A percentile compares a stretch with the other conserved stretches of the same genome.
Evolutionary conservation across 2,797 vertebrate species (phyloP).

Genomic region (Eupleurogrammus muticus): DNA sequence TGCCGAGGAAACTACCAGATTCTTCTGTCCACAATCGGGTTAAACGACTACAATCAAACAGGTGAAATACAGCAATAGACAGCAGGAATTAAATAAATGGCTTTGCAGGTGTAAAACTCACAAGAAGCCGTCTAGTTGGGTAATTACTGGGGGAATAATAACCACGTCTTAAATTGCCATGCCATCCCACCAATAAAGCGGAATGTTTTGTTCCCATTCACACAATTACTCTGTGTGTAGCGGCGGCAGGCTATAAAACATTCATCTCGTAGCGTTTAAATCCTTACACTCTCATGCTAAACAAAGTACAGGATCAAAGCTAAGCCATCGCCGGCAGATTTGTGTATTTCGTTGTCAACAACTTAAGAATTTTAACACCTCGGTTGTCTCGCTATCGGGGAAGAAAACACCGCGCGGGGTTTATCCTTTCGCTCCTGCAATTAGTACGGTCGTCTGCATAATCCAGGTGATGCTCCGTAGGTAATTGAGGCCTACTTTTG

Average conservation of each 20-base stretch:
- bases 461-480: conserved; percentile 49
- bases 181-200: conserved; percentile 31
- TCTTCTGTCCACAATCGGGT: conserved; percentile 12
- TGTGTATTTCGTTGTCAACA: conserved; percentile 23
- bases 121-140: conserved; percentile 27
- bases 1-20: conserved; percentile 12
- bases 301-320: conserved; percentile 32
- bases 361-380: conserved; percentile 18
- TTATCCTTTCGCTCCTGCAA: conserved; percentile 34
- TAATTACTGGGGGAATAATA: conserved; percentile 49
- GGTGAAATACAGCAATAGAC: conserved; percentile 9
- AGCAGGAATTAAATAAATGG: conserved; percentile 35
- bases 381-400: conserved; percentile 38
- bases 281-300: conserved; percentile 7
- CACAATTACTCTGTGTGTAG: conserved; percentile 19
- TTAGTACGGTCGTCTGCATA: conserved; percentile 44
- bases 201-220: conserved; percentile 47
- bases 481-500: conserved; percentile 46
- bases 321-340: conserved; percentile 32
- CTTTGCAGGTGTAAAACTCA: conserved; percentile 53
- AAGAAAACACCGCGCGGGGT: conserved; percentile 21
- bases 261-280: conserved; percentile 33
- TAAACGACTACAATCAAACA: conserved; percentile 1
- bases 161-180: conserved; percentile 36
- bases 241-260: conserved; percentile 33